Evolutionary conservation across 2,113 vertebrate genomes (phyloP).

Genomic region (Meriones unguiculatus): DNA sequence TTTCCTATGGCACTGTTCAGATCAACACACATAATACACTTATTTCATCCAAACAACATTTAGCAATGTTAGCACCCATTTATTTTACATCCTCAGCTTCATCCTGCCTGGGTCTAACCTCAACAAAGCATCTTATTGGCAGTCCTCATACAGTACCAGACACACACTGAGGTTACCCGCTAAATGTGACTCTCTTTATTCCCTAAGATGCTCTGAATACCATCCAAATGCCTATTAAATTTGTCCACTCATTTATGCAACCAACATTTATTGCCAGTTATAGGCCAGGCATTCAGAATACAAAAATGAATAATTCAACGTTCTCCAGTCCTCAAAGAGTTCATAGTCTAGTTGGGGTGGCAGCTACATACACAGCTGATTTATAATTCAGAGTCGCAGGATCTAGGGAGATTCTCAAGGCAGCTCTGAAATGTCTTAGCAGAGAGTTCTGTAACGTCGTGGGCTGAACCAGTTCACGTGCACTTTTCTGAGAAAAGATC

Average conservation of each 20-base stretch:
- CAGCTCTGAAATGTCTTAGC: conserved; percentile 67
- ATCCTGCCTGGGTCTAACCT: conserved; percentile 27
- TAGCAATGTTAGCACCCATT: neutral
- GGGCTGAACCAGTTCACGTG: conserved; percentile 56
- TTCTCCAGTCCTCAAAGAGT: conserved; percentile 76
- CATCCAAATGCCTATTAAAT: conserved; percentile 77
- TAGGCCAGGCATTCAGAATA: conserved; percentile 78
- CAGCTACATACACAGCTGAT: conserved; percentile 64
- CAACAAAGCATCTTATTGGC: conserved; percentile 44
- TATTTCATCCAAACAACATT: conserved; percentile 37
- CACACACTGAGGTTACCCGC: conserved; percentile 40
- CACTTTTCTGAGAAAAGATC: conserved; percentile 62
- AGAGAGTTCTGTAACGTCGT: conserved; percentile 63
- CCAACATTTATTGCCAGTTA: conserved; percentile 81
- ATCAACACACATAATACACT: neutral
- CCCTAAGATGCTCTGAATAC: conserved; percentile 65
- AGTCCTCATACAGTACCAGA: conserved; percentile 31
- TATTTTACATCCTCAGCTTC: conserved; percentile 48
- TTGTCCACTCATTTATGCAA: conserved; percentile 78
- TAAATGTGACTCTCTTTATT: conserved; percentile 78
- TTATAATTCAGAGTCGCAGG: conserved; percentile 72
- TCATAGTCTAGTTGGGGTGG: conserved; percentile 73
- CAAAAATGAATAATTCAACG: conserved; percentile 83
- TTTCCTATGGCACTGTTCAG: conserved; percentile 22
- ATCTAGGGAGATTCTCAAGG: conserved; percentile 59